Conservation (phyloP, 2,888 invertebrate species). For the Nyleta sp. region DNA sequence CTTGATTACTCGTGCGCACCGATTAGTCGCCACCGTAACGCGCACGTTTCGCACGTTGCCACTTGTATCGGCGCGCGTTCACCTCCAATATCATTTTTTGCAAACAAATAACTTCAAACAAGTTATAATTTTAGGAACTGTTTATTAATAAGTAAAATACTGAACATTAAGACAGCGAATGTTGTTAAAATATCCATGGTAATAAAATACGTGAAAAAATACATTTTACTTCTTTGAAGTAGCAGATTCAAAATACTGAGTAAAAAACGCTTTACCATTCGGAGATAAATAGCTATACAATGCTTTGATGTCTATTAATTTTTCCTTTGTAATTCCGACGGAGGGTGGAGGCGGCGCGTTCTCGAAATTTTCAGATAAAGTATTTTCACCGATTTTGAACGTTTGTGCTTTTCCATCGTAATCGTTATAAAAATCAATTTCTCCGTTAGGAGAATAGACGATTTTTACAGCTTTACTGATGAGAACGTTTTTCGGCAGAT, state of each 20-base stretch:
- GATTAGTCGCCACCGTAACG: no score
- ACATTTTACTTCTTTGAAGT: conserved; percentile 4
- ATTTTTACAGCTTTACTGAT: conserved; percentile 36
- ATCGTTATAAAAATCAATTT: conserved; percentile 16
- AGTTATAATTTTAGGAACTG: no score
- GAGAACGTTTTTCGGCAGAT: conserved; percentile 19
- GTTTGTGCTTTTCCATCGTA: conserved; percentile 28
- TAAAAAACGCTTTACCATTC: conserved; percentile 28
- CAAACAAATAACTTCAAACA: no score
- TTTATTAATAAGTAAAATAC: no score
- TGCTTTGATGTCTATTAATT: conserved; percentile 32
- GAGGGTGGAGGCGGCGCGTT: conserved; percentile 11
- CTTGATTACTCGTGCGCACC: no score
- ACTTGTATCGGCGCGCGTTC: no score
- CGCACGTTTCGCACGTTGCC: no score
- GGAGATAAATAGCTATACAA: conserved; percentile 37
- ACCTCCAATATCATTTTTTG: no score
- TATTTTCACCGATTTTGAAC: conserved; percentile 5
- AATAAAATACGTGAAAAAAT: no score
- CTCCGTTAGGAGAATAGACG: conserved; percentile 32
- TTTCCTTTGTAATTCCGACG: conserved; percentile 32
- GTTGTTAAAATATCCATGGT: no score
- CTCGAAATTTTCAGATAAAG: conserved; percentile 18
- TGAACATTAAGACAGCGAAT: no score
- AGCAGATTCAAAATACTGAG: conserved; percentile 4